These are phyloP conservation scores for Euproctis similis DNA, from an alignment of 2,888 invertebrate genomes.

Conservation along the genomic window DNA sequence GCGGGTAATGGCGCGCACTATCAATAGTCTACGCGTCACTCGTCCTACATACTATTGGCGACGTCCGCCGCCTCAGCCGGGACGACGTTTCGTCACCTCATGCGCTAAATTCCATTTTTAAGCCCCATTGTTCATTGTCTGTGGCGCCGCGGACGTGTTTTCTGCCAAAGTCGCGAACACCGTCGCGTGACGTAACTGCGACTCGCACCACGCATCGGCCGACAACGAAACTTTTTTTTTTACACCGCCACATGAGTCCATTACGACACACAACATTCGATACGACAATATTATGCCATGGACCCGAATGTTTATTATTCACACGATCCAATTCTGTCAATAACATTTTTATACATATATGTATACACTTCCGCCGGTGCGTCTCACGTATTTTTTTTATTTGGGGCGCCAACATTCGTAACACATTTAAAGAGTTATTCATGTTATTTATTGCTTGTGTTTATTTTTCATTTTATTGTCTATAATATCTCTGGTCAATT, in stretches of 20 bases:
- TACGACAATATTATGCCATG: conserved; percentile 37
- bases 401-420: conserved; percentile 32
- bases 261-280: conserved; percentile 21
- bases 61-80: conserved; percentile 38
- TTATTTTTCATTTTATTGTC: conserved; percentile 31
- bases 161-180: conserved; percentile 16
- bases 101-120: conserved; percentile 55
- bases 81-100: conserved; percentile 53
- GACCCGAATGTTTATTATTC: conserved; percentile 53
- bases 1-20: conserved; percentile 34
- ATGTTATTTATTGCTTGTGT: conserved; percentile 13
- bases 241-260: too few relatives aligned
- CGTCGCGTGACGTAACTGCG: conserved; percentile 33
- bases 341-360: too few relatives aligned
- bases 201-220: conserved; percentile 35
- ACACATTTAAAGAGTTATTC: conserved; percentile 18
- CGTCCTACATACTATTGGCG: conserved; percentile 56
- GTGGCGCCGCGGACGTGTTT: conserved; percentile 21
- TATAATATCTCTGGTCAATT: conserved; percentile 17
- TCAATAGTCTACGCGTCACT: conserved; percentile 58
- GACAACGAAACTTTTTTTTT: conserved; percentile 35
- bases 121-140: conserved; percentile 44
- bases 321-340: conserved; percentile 57
- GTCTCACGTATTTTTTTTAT: conserved; percentile 38
- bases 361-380: conserved; percentile 38